phyloP scores from a whole-genome alignment of 1,140 invertebrate genomes.

The Plodia interpunctella region DNA sequence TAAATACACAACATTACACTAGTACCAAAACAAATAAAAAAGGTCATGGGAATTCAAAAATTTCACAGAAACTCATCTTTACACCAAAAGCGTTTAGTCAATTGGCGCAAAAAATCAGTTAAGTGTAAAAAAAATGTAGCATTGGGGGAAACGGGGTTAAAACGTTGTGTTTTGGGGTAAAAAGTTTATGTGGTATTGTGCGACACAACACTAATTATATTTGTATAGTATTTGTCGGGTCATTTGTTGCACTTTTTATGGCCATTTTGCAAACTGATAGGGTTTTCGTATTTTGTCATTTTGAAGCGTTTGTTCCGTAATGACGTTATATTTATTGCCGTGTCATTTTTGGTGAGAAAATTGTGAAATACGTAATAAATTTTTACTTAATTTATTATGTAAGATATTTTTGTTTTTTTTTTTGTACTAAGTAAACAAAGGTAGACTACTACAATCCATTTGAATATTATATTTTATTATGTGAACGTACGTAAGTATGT shows the following conservation, averaged over 20 bases:
- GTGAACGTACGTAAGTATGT: too few species aligned
- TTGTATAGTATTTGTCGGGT: slow-evolving; percentile 56
- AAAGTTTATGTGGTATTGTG: slow-evolving; percentile 44
- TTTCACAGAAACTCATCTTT: slow-evolving; percentile 62
- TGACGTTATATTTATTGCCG: slow-evolving; percentile 26
- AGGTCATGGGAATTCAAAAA: slow-evolving; percentile 60
- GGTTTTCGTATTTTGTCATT: slow-evolving; percentile 28
- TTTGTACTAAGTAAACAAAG: too few species aligned
- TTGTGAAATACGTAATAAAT: background rate
- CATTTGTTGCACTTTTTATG: slow-evolving; percentile 43
- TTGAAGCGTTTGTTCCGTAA: slow-evolving; percentile 24
- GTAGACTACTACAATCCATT: too few species aligned
- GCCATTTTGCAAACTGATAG: slow-evolving; percentile 28
- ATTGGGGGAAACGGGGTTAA: slow-evolving; percentile 56
- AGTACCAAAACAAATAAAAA: background rate
- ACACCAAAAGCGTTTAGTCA: slow-evolving; percentile 50
- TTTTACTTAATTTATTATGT: background rate
- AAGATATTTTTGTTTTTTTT: background rate
- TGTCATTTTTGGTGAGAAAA: slow-evolving; percentile 25
- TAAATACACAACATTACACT: too few species aligned
- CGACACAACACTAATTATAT: slow-evolving; percentile 65
- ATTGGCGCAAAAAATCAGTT: slow-evolving; percentile 48
- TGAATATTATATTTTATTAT: too few species aligned
- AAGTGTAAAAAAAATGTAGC: slow-evolving; percentile 12
- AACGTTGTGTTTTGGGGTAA: slow-evolving; percentile 65